Evolutionary conservation across 92 coral and sea anemone species (phyloP), one percentile per base, ranked within the genome.

Genomic region (Epizoanthus ramosus): DNA sequence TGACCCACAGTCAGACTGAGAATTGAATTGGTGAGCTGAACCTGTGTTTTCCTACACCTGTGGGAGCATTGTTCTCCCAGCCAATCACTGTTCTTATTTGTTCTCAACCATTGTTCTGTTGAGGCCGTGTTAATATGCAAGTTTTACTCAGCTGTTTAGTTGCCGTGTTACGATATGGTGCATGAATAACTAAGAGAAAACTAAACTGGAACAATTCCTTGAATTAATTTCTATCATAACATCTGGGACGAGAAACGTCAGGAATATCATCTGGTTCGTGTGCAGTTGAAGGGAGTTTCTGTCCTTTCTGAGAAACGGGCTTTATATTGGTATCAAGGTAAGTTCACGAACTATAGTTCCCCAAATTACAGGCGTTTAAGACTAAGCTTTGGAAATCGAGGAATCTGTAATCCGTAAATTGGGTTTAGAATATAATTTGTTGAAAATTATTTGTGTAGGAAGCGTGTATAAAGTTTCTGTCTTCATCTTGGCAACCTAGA

Each of bases 131-230:
- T 56, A 37, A 54, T 74, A 54, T 74, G 79, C 65, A 74, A 39
- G 80, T 75, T 75, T 75, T 57, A 25, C 68, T 57, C 80, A 75
- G 67, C 80, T 75, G 80, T 75, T 57, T 3, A 1, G 80, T 75
- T 75, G 80, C 80, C 53, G 43, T n/a, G 80, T 57, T 57, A 75
- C 80, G 16, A 73, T 17, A 28, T 74, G 64, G 23, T 33, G n/a
- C 25, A 15, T 75, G 80, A 75, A 75, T 75, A 75, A 53, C 61
- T 75, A 58, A 75, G 16, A 67, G 10, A 14, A 60, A 50, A 50
- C 56, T 13, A 6, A 12, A 2, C 54, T 50, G 15, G 54, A 12
- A 50, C 47, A 67, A 12, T 67, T 19, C n/a, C 45, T 14, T 8
- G 21, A n/a, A 33, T 3, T 2, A 9, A 33, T 41, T 31, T 33